phyloP scores from a whole-genome alignment of 2,888 invertebrate genomes.

The Resseliella maxima region DNA sequence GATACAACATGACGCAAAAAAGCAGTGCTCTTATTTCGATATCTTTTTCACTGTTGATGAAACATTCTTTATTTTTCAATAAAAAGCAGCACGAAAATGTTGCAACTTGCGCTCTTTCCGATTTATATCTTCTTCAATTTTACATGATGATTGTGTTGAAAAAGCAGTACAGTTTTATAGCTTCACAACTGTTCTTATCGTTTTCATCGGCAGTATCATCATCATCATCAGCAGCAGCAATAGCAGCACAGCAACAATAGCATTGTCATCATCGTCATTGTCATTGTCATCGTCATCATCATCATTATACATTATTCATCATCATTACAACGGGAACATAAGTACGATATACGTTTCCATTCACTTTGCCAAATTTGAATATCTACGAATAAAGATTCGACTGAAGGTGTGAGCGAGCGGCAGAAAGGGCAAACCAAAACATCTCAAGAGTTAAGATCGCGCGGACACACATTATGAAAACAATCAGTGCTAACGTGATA shows the following conservation, averaged over 20 bases:
- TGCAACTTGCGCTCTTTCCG: no score
- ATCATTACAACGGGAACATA: slow-evolving; percentile 29
- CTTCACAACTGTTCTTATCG: background rate
- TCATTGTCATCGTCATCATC: background rate
- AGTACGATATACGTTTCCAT: slow-evolving; percentile 24
- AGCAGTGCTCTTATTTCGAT: no score
- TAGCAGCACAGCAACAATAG: no score
- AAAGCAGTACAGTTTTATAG: background rate
- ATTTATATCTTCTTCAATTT: no score
- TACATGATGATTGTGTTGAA: background rate
- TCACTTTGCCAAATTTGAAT: slow-evolving; percentile 33
- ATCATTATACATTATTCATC: slow-evolving; percentile 32
- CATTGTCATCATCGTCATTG: background rate
- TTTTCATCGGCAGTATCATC: background rate
- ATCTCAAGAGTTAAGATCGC: background rate
- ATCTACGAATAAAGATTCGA: background rate
- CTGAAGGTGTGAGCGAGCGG: background rate
- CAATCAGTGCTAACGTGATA: no score
- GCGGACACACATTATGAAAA: background rate
- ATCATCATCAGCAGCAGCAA: background rate
- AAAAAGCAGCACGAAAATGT: no score
- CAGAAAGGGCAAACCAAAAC: background rate
- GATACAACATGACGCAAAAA: no score
- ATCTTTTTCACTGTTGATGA: no score
- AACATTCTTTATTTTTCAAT: no score